These are phyloP conservation scores for Lanius ludovicianus DNA, from an alignment of 2,113 vertebrate genomes.

Conservation along the genomic window DNA sequence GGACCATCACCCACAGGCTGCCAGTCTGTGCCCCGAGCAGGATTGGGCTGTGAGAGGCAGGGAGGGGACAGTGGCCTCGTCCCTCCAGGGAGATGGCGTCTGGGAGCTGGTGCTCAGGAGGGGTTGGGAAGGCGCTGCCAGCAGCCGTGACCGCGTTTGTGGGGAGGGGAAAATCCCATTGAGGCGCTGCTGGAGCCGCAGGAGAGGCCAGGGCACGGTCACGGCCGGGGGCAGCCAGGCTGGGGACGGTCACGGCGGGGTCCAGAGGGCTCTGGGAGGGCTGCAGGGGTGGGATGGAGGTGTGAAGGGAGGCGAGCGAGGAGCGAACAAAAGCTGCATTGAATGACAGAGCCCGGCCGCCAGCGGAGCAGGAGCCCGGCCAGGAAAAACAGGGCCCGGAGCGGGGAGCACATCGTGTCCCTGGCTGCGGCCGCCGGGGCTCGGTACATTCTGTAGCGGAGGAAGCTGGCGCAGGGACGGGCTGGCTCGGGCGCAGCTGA, in stretches of 20 bases:
- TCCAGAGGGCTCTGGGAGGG: not conserved
- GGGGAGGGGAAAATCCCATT: not conserved
- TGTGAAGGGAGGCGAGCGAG: not conserved
- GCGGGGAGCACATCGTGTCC: slow-evolving; percentile 69
- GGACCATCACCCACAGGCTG: not conserved
- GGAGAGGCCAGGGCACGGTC: not conserved
- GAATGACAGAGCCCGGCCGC: slow-evolving; percentile 20
- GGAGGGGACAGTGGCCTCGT: not conserved
- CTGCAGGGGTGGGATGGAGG: not conserved
- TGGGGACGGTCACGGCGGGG: not conserved
- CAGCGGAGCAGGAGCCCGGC: slow-evolving; percentile 26
- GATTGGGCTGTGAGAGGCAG: not conserved
- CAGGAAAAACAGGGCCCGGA: slow-evolving; percentile 58
- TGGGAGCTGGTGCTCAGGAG: not conserved
- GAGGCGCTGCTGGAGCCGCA: rapidly evolving
- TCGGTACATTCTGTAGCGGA: slow-evolving; percentile 55
- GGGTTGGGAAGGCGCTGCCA: not conserved
- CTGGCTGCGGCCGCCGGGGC: slow-evolving; percentile 35
- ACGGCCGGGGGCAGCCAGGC: not conserved
- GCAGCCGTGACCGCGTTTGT: rapidly evolving
- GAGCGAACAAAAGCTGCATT: slow-evolving; percentile 50
- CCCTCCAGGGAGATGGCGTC: not conserved
- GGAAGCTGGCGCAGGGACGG: slow-evolving; percentile 27
- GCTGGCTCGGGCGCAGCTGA: not conserved
- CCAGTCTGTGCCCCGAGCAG: not conserved